Conservation (phyloP, 2,113 vertebrate species). For the Callospermophilus lateralis region DNA sequence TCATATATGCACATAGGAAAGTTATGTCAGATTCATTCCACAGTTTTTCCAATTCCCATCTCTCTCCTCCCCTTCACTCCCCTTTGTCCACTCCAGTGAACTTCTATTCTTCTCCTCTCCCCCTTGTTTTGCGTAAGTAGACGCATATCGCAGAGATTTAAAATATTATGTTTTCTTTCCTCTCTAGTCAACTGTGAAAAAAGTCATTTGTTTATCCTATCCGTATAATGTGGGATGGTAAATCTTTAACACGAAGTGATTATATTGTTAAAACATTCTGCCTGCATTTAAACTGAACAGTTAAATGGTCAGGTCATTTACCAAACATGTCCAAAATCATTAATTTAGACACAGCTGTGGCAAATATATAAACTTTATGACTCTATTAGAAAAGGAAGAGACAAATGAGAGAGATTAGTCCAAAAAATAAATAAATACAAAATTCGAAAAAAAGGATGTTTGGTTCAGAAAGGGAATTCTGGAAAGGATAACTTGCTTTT, state of each 20-base stretch:
- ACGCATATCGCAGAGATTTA: not conserved
- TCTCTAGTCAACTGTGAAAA: slow-evolving; percentile 36
- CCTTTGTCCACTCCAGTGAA: too few species aligned
- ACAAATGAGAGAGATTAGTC: not conserved
- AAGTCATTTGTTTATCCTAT: slow-evolving; percentile 14
- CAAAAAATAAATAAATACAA: not conserved
- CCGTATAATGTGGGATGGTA: not conserved
- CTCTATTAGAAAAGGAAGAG: not conserved
- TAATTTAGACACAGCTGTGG: slow-evolving; percentile 54
- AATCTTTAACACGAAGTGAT: slow-evolving; percentile 20
- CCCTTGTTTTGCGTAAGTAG: too few species aligned
- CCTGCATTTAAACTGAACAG: slow-evolving; percentile 37
- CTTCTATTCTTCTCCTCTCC: too few species aligned
- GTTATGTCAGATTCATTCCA: too few species aligned
- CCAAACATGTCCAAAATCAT: not conserved
- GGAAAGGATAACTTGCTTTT: not conserved
- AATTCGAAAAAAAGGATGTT: not conserved
- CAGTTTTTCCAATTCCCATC: too few species aligned
- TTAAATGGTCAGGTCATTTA: slow-evolving; percentile 25
- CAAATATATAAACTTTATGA: not conserved
- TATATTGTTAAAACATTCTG: slow-evolving; percentile 43
- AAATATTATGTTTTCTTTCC: not conserved
- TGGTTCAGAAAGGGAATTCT: slow-evolving; percentile 3
- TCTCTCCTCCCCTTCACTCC: too few species aligned
- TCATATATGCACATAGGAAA: too few species aligned